A percentile compares a stretch with the other conserved stretches of the same genome.
Conservation (phyloP, 2,797 vertebrate genomes). For the Acipenser ruthenus region DNA sequence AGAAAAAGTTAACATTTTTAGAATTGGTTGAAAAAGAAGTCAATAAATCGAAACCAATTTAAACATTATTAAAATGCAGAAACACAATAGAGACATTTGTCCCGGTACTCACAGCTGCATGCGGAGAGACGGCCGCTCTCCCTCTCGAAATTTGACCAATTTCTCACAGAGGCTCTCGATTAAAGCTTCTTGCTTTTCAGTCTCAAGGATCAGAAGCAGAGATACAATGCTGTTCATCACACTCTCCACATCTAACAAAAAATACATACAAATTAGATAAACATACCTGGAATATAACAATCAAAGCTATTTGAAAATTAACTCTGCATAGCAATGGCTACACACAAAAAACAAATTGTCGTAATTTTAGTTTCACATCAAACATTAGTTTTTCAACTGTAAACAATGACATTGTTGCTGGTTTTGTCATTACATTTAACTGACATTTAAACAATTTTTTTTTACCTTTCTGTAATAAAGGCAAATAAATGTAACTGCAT, state of each 20-base stretch:
- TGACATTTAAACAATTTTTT: too few relatives aligned
- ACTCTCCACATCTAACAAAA: slow-evolving; percentile 81
- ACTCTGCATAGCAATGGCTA: neutral
- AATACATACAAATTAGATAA: slow-evolving; percentile 6
- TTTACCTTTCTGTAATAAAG: too few relatives aligned
- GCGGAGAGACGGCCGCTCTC: slow-evolving; percentile 90
- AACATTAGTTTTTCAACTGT: too few relatives aligned
- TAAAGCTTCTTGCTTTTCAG: slow-evolving; percentile 89
- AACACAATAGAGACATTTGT: neutral
- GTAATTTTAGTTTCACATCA: too few relatives aligned
- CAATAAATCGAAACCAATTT: too few relatives aligned
- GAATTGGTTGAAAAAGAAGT: neutral
- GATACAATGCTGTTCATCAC: slow-evolving; percentile 98
- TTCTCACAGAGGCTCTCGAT: slow-evolving; percentile 97
- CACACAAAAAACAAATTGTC: too few relatives aligned
- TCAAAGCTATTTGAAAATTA: neutral
- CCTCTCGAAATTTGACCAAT: slow-evolving; percentile 89
- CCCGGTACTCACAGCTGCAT: slow-evolving; percentile 82
- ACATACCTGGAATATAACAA: slow-evolving; percentile 11
- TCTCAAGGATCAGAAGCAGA: slow-evolving; percentile 87
- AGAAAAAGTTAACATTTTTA: slow-evolving; percentile 9
- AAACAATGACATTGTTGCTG: too few relatives aligned
- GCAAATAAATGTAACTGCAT: too few relatives aligned
- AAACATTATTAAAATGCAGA: neutral
- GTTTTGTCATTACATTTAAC: too few relatives aligned